phyloP scores from a whole-genome alignment of 2,888 invertebrate genomes.

The Coremacera marginata region DNA sequence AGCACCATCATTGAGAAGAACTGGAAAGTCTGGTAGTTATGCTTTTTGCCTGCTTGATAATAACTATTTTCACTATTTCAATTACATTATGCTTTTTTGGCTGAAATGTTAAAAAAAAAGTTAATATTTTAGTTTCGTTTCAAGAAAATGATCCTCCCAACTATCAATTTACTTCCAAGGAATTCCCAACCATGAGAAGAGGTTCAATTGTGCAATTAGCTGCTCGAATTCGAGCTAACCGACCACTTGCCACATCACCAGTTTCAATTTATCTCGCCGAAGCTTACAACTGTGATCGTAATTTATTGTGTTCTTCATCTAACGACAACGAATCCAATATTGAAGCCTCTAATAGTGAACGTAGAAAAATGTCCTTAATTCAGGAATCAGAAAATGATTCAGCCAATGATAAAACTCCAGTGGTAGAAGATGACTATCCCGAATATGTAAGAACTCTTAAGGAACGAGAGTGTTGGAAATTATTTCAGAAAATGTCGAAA shows the following conservation, averaged over 20 bases:
- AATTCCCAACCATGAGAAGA: constrained; percentile 66
- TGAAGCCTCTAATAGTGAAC: constrained; percentile 10
- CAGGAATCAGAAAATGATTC: constrained; percentile 14
- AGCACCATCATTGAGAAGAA: constrained; percentile 64
- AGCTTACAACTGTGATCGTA: constrained; percentile 25
- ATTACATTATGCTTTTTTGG: background rate
- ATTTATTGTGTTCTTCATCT: background rate
- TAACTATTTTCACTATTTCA: background rate
- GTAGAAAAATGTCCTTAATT: background rate
- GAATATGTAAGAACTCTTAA: constrained; percentile 72
- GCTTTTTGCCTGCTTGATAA: no score
- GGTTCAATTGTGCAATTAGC: constrained; percentile 67
- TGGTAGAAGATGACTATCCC: constrained; percentile 63
- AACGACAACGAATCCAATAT: background rate
- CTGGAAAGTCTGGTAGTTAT: constrained; percentile 68
- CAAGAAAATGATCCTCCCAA: constrained; percentile 67
- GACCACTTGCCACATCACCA: constrained; percentile 68
- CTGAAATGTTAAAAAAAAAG: background rate
- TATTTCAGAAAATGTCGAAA: constrained; percentile 77
- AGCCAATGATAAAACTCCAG: background rate
- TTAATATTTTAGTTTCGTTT: constrained; percentile 64
- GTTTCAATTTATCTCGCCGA: constrained; percentile 63
- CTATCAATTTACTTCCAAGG: constrained; percentile 64
- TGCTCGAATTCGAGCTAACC: constrained; percentile 64
- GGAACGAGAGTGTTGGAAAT: constrained; percentile 78